A percentile compares a stretch with the other conserved stretches of the same genome.
Conservation (phyloP, 2,797 vertebrate species). For the Holocentrus rufus region DNA sequence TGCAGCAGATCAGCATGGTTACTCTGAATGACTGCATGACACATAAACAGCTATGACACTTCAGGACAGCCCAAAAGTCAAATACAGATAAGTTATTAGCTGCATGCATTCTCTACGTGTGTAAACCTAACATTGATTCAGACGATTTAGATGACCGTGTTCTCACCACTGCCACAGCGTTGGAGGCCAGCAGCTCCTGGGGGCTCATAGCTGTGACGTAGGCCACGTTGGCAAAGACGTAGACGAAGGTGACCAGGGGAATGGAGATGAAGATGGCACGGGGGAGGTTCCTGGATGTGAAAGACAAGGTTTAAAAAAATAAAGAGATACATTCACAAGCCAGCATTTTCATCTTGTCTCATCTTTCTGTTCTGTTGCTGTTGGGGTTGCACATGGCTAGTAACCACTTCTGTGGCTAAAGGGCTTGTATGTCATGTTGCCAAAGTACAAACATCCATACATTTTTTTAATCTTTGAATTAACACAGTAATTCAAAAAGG, state of each 20-base stretch:
- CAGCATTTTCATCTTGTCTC: background rate
- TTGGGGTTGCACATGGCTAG: background rate
- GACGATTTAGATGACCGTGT: background rate
- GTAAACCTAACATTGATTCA: background rate
- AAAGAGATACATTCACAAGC: background rate
- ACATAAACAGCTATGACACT: too few species aligned
- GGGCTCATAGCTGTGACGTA: conserved; percentile 89
- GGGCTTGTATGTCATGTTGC: background rate
- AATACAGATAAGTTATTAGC: background rate
- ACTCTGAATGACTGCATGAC: too few species aligned
- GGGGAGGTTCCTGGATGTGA: conserved; percentile 83
- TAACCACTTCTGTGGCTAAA: background rate
- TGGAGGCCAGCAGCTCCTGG: conserved; percentile 87
- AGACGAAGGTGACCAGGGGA: conserved; percentile 88
- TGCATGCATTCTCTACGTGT: background rate
- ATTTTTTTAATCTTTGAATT: background rate
- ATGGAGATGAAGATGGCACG: conserved; percentile 90
- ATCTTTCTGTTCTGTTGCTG: background rate
- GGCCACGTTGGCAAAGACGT: conserved; percentile 87
- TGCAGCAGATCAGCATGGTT: background rate
- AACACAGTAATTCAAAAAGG: background rate
- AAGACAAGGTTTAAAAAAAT: background rate
- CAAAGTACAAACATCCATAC: background rate
- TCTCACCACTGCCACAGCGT: conserved; percentile 87
- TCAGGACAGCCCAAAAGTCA: background rate